Percentiles rank a stretch among this genome's conserved stretches.
These are phyloP conservation scores for Carposina sasakii DNA, from an alignment of 1,140 invertebrate genomes.

Conservation along the genomic window DNA sequence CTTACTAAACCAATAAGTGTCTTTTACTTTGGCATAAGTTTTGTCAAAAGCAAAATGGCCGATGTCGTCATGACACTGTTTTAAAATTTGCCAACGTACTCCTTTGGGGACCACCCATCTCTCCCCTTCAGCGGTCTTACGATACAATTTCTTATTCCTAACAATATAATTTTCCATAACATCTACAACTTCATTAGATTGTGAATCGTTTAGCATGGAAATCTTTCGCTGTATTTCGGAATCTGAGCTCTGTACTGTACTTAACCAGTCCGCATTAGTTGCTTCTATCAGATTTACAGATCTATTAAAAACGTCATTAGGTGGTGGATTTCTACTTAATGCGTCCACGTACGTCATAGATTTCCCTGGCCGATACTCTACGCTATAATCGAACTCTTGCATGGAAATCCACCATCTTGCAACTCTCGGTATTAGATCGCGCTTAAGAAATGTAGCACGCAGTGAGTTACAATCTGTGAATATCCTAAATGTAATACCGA, in stretches of 20 bases:
- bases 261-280: background rate
- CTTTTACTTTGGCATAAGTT: conserved; percentile 16
- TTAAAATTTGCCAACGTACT: conserved; percentile 1
- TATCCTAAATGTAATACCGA: conserved; percentile 29
- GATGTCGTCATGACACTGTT: conserved; percentile 22
- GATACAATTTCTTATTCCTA: background rate
- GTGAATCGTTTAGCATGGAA: background rate
- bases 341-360: conserved; percentile 38
- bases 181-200: background rate
- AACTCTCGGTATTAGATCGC: conserved; percentile 20
- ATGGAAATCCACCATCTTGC: conserved; percentile 23
- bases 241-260: background rate
- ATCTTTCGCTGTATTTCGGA: background rate
- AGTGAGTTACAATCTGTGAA: conserved; percentile 11
- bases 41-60: conserved; percentile 28
- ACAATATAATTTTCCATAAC: background rate
- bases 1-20: conserved; percentile 25
- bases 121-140: background rate
- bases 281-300: background rate
- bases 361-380: conserved; percentile 27
- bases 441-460: conserved; percentile 13
- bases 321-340: conserved; percentile 25
- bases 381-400: conserved; percentile 24
- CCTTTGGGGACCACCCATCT: conserved; percentile 7
- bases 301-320: too few species aligned